Conservation (phyloP, 2,888 invertebrate species). For the Gerris lacustris region DNA sequence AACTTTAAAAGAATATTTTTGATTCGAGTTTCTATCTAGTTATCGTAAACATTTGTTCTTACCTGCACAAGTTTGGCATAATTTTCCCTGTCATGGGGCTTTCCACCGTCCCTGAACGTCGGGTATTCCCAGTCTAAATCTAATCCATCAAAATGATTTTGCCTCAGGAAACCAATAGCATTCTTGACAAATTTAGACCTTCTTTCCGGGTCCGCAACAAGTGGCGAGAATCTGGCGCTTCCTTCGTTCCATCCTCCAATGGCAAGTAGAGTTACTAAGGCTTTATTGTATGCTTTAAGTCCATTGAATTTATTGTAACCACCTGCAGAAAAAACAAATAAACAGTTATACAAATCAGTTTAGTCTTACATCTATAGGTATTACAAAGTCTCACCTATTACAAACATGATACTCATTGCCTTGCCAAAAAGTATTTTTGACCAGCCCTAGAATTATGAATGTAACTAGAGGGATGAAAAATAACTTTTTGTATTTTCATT, state of each 20-base stretch:
- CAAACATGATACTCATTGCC: too few species aligned
- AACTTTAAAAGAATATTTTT: too few species aligned
- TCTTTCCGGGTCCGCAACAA: constrained; percentile 65
- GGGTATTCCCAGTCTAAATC: constrained; percentile 90
- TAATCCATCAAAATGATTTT: constrained; percentile 85
- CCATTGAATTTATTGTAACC: constrained; percentile 90
- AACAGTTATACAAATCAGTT: too few species aligned
- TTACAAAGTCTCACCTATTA: too few species aligned
- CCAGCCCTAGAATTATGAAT: too few species aligned
- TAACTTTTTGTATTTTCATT: too few species aligned
- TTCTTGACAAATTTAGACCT: constrained; percentile 73
- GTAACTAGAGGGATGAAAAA: too few species aligned
- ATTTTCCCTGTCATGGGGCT: constrained; percentile 68
- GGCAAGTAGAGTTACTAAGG: constrained; percentile 77
- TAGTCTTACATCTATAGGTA: too few species aligned
- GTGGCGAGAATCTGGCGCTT: constrained; percentile 71
- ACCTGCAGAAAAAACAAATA: constrained; percentile 42
- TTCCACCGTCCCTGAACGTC: constrained; percentile 56
- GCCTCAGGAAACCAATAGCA: constrained; percentile 69
- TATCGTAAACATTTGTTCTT: constrained; percentile 22
- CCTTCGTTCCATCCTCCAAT: constrained; percentile 93
- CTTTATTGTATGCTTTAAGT: constrained; percentile 82
- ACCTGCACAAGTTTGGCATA: constrained; percentile 75
- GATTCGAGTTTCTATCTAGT: too few species aligned
- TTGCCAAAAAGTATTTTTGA: too few species aligned